Evolutionary conservation across 2,113 vertebrate species (phyloP).

Genomic region (Antechinus flavipes): DNA sequence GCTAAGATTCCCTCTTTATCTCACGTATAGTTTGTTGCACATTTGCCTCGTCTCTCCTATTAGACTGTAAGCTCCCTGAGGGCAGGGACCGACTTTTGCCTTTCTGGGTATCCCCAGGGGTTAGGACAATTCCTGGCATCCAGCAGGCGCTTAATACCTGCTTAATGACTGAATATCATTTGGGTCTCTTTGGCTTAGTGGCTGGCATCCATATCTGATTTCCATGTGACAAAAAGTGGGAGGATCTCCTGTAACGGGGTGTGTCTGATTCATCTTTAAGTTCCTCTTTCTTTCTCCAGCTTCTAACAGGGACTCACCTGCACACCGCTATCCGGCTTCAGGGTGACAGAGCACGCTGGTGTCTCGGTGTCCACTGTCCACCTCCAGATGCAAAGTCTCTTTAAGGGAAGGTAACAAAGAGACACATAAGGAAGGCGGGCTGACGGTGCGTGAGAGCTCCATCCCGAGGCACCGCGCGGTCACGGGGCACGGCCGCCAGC

Average conservation of each 20-base stretch:
- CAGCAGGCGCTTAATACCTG: not conserved
- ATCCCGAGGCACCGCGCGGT: not conserved
- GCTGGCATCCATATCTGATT: not conserved
- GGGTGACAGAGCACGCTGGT: slow-evolving; percentile 83
- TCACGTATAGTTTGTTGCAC: not conserved
- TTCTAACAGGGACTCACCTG: slow-evolving; percentile 85
- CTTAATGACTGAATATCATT: not conserved
- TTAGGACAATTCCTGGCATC: not conserved
- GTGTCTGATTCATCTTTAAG: not conserved
- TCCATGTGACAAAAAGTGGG: not conserved
- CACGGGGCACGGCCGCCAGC: not conserved
- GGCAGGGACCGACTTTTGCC: no score
- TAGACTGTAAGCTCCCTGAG: not conserved
- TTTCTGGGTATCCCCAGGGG: not conserved
- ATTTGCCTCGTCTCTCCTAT: not conserved
- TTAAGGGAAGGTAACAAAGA: slow-evolving; percentile 23
- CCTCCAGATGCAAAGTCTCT: slow-evolving; percentile 93
- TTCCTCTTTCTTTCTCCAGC: not conserved
- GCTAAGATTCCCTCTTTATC: not conserved
- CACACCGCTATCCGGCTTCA: slow-evolving; percentile 84
- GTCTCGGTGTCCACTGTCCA: slow-evolving; percentile 88
- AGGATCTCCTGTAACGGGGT: not conserved
- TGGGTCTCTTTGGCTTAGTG: not conserved
- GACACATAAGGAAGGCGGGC: not conserved
- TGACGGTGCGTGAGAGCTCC: not conserved